Evolutionary conservation across 2,888 invertebrate genomes (phyloP).

Genomic region (Thecophora atra): DNA sequence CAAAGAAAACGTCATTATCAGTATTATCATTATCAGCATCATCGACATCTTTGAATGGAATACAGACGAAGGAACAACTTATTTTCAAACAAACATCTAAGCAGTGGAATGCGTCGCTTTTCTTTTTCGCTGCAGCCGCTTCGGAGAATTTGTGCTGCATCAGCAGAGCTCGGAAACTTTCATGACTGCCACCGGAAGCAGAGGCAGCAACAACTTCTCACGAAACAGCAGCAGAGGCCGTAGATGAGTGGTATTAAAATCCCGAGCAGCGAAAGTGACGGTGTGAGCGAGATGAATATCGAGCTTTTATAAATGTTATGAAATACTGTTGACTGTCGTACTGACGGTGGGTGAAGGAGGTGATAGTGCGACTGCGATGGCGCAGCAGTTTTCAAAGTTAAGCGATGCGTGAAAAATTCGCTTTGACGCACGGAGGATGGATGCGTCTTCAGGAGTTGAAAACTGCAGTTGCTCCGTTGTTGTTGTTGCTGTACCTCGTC

Average conservation of each 20-base stretch:
- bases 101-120: background rate
- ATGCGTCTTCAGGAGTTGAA: constrained; percentile 14
- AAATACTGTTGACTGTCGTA: background rate
- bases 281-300: too few species aligned
- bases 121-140: background rate
- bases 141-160: constrained; percentile 10
- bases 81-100: constrained; percentile 4
- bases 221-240: constrained; percentile 8
- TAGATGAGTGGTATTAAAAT: background rate
- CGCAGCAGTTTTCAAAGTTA: constrained; percentile 26
- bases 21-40: background rate
- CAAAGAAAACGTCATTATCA: background rate
- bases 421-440: constrained; percentile 34
- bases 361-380: background rate
- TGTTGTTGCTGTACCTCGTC: background rate
- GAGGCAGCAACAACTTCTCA: background rate
- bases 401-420: constrained; percentile 34
- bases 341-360: background rate
- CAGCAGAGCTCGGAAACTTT: constrained; percentile 8
- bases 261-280: too few species aligned
- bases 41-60: background rate
- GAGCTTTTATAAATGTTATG: too few species aligned
- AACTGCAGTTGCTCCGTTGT: background rate
- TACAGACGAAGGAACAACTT: background rate
- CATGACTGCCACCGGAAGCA: constrained; percentile 7